These are phyloP conservation scores for Actinernus sp. DNA, from an alignment of 92 coral and sea anemone genomes.

Conservation along the genomic window DNA sequence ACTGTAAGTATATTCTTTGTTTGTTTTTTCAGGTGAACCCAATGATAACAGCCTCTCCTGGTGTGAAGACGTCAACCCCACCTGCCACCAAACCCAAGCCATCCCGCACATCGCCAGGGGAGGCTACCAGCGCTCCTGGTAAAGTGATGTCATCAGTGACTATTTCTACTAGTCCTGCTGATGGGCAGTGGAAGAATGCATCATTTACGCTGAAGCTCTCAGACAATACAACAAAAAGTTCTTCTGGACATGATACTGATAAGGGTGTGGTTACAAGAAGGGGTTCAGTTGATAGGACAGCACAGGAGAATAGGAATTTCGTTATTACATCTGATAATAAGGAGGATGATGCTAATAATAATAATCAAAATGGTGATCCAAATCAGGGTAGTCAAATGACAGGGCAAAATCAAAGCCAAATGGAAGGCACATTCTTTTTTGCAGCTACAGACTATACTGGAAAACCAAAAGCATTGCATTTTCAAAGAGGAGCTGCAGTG, in stretches of 20 bases:
- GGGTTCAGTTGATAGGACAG: constrained; percentile 75
- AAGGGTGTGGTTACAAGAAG: constrained; percentile 60
- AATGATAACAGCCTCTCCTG: constrained; percentile 19
- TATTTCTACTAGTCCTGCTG: constrained; percentile 52
- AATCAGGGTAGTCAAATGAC: constrained; percentile 21
- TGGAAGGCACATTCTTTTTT: constrained; percentile 82
- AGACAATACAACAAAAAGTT: constrained; percentile 9
- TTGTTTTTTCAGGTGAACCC: constrained; percentile 53
- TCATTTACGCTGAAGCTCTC: constrained; percentile 25
- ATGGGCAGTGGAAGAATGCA: constrained; percentile 23
- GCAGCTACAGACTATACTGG: constrained; percentile 91
- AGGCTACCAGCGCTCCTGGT: constrained; percentile 13
- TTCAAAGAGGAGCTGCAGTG: constrained; percentile 72
- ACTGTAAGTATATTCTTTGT: no score
- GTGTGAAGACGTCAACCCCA: constrained; percentile 22
- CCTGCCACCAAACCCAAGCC: constrained; percentile 62
- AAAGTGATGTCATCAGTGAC: constrained; percentile 73
- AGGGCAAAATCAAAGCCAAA: constrained; percentile 11
- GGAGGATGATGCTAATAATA: constrained; percentile 59
- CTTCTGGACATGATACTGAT: neutral
- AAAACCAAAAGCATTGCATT: constrained; percentile 82
- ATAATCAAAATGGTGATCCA: constrained; percentile 31
- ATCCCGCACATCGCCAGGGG: constrained; percentile 10
- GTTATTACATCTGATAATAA: constrained; percentile 65
- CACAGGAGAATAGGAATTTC: constrained; percentile 79